Evolutionary conservation across 2,113 vertebrate species (phyloP).

Genomic region (Stercorarius parasiticus): DNA sequence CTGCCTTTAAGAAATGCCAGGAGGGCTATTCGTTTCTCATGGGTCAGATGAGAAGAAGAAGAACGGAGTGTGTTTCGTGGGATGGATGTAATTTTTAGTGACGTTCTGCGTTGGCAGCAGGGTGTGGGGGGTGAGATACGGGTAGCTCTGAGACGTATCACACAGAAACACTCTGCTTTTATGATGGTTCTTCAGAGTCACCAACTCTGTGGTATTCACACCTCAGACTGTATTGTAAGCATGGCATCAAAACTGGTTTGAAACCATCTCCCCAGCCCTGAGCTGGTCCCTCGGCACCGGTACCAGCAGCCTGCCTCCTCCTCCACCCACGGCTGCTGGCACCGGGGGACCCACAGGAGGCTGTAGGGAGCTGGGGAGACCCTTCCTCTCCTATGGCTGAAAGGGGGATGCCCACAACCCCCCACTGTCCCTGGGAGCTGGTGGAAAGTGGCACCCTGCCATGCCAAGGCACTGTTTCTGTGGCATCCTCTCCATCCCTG

Average conservation of each 20-base stretch:
- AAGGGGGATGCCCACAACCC: background rate
- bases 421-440: fast-evolving
- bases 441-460: fast-evolving
- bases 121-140: fast-evolving
- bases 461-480: fast-evolving
- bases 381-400: background rate
- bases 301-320: background rate
- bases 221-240: fast-evolving
- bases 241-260: background rate
- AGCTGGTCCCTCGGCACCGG: background rate
- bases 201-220: background rate
- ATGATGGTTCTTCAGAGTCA: background rate
- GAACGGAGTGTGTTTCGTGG: background rate
- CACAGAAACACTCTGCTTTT: fast-evolving
- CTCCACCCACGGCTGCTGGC: background rate
- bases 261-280: background rate
- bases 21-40: background rate
- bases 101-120: fast-evolving
- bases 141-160: background rate
- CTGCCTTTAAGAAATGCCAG: background rate
- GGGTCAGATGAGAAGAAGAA: background rate
- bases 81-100: background rate
- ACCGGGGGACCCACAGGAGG: too few relatives aligned
- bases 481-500: fast-evolving
- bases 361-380: background rate